A percentile compares a stretch with the other conserved stretches of the same genome.
phyloP scores from a whole-genome alignment of 2,888 invertebrate genomes.

The Hoplodrina blanda region DNA sequence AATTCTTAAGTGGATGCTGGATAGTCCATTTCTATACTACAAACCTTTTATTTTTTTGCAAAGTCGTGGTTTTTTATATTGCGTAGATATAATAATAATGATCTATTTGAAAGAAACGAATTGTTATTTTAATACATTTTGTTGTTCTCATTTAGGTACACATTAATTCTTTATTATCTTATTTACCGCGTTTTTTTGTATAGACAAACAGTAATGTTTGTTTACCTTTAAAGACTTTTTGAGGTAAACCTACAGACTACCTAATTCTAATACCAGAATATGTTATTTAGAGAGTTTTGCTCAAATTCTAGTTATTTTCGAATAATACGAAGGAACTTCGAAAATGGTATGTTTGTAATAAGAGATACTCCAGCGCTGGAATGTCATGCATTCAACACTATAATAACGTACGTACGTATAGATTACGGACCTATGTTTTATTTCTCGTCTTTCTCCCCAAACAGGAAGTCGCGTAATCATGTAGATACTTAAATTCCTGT shows the following conservation, averaged over 20 bases:
- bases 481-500: slow-evolving; percentile 49
- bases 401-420: not conserved
- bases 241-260: not conserved
- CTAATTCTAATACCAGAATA: not conserved
- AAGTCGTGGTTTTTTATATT: not conserved
- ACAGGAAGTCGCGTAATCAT: slow-evolving; percentile 46
- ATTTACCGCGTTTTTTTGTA: no score
- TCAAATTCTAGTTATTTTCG: not conserved
- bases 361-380: slow-evolving; percentile 23
- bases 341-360: slow-evolving; percentile 36
- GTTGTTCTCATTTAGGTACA: not conserved
- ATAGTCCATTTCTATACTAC: slow-evolving; percentile 5
- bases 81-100: not conserved
- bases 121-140: not conserved
- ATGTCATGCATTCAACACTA: slow-evolving; percentile 39
- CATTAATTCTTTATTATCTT: no score
- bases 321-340: slow-evolving; percentile 5
- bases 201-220: no score
- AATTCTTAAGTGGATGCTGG: slow-evolving; percentile 21
- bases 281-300: not conserved
- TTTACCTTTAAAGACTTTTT: not conserved
- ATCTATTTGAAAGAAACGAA: not conserved
- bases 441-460: slow-evolving; percentile 10
- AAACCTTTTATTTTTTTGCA: slow-evolving; percentile 11
- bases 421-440: not conserved